Base-by-base conservation (phyloP, 1,140 invertebrate genomes). In the Camponotus pennsylvanicus region DNA sequence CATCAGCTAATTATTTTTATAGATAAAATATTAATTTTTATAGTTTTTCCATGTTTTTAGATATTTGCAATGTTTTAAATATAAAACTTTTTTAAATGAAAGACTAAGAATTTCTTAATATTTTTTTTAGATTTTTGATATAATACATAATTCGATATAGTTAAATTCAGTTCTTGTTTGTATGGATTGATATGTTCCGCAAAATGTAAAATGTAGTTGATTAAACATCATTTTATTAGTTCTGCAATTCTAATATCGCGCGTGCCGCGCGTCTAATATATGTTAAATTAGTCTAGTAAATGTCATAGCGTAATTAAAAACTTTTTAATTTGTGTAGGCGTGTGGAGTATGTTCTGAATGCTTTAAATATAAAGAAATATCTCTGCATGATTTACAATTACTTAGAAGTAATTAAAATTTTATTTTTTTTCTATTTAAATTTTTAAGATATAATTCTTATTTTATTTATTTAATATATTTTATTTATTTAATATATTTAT, bases 361-460 rank as follows among this genome's bases (percentile, higher is more conserved):
- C 7, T 45, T n/a, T 11, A 77, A 0, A 32, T 67, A 5, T 66
- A 55, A n/a, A 37, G 13, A 57, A 57, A n/a, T 27, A 67, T 69
- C 15, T 45, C 8, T 40, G 40, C 13, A 5, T 40, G 3, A 0
- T 57, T 27, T 18, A 80, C 6, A 57, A 69, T 40, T 27, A 67
- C 67, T 80, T 69, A 3, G 34, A 57, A 4, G 11, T n/a, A 40
- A 55, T 67, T 80, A 9, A 55, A 80, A 13, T 13, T 18, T 69
- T 57, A 13, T 18, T 64, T 18, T 61, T 59, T 59, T 57, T 6
- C 37, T 77, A 32, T 57, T 80, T 55, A 57, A 80, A 69, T 40
- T 40, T 2, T 32, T 1, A n/a, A 40, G 67, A 57, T 52, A 15
- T 37, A 13, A 34, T 52, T n/a, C 6, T 27, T 13, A 57, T 40